Percentiles rank a stretch among this genome's conserved stretches.
phyloP scores from a whole-genome alignment of 2,888 invertebrate species.

The Ophion ellenae region DNA sequence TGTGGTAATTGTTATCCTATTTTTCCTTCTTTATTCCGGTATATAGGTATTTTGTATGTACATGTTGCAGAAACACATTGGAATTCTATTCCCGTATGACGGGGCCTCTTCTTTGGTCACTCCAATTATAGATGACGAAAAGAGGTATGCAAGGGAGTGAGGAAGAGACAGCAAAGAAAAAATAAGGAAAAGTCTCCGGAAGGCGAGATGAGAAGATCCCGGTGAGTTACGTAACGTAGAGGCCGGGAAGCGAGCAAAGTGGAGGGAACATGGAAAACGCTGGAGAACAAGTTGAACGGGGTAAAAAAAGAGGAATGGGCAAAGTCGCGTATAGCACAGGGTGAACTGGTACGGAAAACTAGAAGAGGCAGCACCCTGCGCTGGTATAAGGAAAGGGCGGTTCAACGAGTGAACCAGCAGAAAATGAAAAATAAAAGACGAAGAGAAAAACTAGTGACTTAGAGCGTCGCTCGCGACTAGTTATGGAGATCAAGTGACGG shows the following conservation, averaged over 20 bases:
- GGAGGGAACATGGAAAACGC: conserved; percentile 31
- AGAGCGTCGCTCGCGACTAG: conserved; percentile 69
- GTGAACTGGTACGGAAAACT: no score
- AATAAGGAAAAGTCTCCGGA: conserved; percentile 37
- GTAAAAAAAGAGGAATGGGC: no score
- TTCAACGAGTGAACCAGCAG: conserved; percentile 26
- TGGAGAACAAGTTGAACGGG: no score
- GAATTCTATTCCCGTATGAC: conserved; percentile 70
- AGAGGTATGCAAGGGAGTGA: conserved; percentile 28
- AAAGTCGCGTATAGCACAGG: no score
- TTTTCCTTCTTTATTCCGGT: not conserved
- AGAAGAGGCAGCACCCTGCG: no score
- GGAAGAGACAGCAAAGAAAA: conserved; percentile 35
- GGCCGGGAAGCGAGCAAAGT: conserved; percentile 62
- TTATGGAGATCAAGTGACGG: conserved; percentile 72
- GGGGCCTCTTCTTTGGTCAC: conserved; percentile 49
- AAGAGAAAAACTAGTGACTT: conserved; percentile 62
- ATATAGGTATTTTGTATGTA: not conserved
- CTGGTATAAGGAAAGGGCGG: not conserved
- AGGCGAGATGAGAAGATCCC: conserved; percentile 52
- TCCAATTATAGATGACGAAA: conserved; percentile 42
- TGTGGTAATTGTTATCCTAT: not conserved
- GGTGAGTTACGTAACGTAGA: conserved; percentile 63
- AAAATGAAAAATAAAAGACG: conserved; percentile 26
- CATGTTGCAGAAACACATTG: conserved; percentile 54